Base-by-base conservation (phyloP, 2,888 invertebrate genomes). In the Habrosyne pyritoides region DNA sequence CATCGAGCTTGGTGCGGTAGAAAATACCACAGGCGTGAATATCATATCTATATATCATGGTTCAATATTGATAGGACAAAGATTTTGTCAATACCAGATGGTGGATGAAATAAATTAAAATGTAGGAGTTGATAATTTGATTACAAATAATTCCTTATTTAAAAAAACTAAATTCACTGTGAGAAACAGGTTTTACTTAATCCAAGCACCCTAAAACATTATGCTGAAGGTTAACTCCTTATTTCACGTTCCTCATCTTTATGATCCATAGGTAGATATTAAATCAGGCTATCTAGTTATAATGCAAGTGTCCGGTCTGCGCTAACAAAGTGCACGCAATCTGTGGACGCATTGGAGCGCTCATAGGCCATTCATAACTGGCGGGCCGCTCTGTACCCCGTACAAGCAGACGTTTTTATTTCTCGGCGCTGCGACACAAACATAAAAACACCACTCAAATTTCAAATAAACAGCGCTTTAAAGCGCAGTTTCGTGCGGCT, bases 391-490 rank as follows among this genome's bases (percentile, higher is more conserved):
- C 75, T 74, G 63, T 74, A 76, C 33, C 33, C 33, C n/a, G 33
- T 33, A 33, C 33, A 33, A 33, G 33, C 88, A 91, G 91, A 91
- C 91, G 87, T 88, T 90, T 91, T 91, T 91, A 91, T 91, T 84
- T 88, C 79, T 79, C 81, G 70, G 67, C 75, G 70, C 78, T 66
- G 77, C 84, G 88, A 84, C 82, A 82, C 81, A 79, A 81, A 83
- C 86, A 87, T 87, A 90, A 89, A 90, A 90, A 88, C 87, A 84
- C 84, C 87, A 88, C 86, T 87, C 85, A 87, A 84, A 86, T 84
- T 75, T 81, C 82, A 84, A 86, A 90, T 87, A 88, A 89, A 87
- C 87, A 89, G 79, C 77, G 81, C 83, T 87, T 86, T 84, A 82
- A 81, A 87, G 83, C 85, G 81, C 80, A 83, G 80, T 84, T 81